These are phyloP conservation scores for Dasyprocta punctata DNA, from an alignment of 2,113 vertebrate species.

Conservation along the genomic window DNA sequence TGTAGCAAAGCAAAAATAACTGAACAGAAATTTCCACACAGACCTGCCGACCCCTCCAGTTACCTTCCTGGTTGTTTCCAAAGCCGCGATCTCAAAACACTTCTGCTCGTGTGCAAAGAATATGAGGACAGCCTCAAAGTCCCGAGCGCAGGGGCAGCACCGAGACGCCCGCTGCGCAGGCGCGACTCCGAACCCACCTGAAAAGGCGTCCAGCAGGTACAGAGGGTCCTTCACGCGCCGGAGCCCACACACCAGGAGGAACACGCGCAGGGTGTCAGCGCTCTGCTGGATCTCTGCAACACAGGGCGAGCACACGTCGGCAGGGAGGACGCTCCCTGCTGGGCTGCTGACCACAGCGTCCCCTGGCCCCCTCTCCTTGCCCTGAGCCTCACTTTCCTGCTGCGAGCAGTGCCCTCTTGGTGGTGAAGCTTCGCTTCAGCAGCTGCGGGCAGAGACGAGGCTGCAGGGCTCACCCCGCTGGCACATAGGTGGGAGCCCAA, in stretches of 20 bases:
- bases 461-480: background rate
- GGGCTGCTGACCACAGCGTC: rapidly evolving
- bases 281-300: constrained; percentile 84
- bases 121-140: rapidly evolving
- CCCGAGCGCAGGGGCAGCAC: rapidly evolving
- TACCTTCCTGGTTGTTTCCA: background rate
- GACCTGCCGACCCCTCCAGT: background rate
- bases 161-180: rapidly evolving
- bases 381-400: background rate
- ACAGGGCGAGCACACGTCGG: background rate
- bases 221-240: constrained; percentile 93
- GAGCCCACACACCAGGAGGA: constrained; percentile 92
- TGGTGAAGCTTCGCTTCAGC: rapidly evolving
- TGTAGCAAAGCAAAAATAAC: background rate
- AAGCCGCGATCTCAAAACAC: too few relatives aligned
- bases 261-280: constrained; percentile 84
- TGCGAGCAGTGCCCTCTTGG: background rate
- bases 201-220: constrained; percentile 88
- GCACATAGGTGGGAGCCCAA: background rate
- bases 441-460: rapidly evolving
- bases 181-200: constrained; percentile 81
- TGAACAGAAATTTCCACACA: background rate
- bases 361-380: too few relatives aligned
- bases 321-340: rapidly evolving
- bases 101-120: background rate